Base-by-base conservation (phyloP, 2,113 vertebrate genomes). In the Oxyura jamaicensis region DNA sequence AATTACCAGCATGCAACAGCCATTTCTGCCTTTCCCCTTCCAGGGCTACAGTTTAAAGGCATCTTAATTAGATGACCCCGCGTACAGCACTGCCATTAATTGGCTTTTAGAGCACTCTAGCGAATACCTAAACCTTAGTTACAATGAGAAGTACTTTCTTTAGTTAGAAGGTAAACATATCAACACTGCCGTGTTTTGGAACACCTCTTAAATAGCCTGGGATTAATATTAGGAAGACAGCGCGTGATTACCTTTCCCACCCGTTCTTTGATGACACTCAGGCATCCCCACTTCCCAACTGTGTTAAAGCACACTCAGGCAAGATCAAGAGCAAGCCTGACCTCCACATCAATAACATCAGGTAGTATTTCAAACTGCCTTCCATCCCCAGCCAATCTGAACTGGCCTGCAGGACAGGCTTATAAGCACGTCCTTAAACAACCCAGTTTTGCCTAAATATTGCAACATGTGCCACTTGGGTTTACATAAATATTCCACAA, bases 61-160 rank as follows among this genome's bases (percentile, higher is more conserved):
- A 82, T 20, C 65, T 62, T 90, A 91, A 96, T 88, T 91, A 88
- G 68, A 71, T 67, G 84, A 90, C 71, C 90, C 42, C 52, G 44
- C 1, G 0, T n/a, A 85, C 23, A 73, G 77, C 72, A 81, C 62
- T 26, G 41, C 77, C 79, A 95, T 91, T 96, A 92, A 78, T 56
- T 22, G 88, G 52, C 60, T 90, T 91, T 95, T 76, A 87, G 58
- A 85, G 50, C 42, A 26, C 76, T 66, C 41, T 2, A 93, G n/a
- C 15, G 31, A 90, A 81, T 19, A 58, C 55, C 74, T 68, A 66
- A 85, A 73, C 60, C 62, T 77, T 36, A 52, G 63, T 76, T 80
- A 63, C 22, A 48, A 44, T 2, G 19, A 80, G 21, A 77, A 90
- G 50, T 53, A 46, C 63, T 91, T 95, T 35, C 35, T 41, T 88